Base-by-base conservation (phyloP, 2,113 vertebrate species). In the Condylura cristata region DNA sequence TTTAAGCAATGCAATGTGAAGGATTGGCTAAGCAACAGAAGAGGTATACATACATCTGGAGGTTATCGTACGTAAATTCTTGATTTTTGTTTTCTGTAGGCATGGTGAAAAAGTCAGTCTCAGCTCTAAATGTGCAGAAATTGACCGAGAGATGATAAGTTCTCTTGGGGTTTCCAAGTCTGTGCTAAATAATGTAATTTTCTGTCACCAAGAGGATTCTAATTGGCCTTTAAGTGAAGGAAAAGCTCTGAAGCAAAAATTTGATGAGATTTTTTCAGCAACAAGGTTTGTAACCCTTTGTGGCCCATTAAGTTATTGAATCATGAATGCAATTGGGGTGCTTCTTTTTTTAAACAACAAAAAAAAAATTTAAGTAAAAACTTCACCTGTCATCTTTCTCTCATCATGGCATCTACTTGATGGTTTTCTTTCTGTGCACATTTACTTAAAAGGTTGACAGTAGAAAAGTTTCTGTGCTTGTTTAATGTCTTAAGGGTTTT, bases 191-290 rank as follows among this genome's bases (percentile, higher is more conserved):
- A 98, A 99, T 14, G 99, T 99, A 96, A 99, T 99, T 95, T 99
- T 99, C 97, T 99, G 99, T 96, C 99, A 99, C 96, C 99, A 99
- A 98, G 99, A 99, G 95, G 99, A 99, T 8, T 99, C 99, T 37
- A 99, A 99, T 98, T 99, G 99, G 99, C 99, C 99, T 0, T 97
- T 99, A 46, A 99, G 99, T 79, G 99, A 99, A 97, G 99, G 99
- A 81, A 99, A 99, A 95, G 99, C 99, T 76, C 98, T 99, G 93
- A 99, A 99, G 92, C 99, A 99, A 71, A 99, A 99, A 94, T 99
- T 99, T 97, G 99, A 99, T 98, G 99, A 99, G 81, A 99, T 99
- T 96, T 99, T 99, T 75, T 99, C 99, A 87, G 99, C 99, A 90
- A 99, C 99, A 92, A 99, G 99, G 99, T 99, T 97, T 96, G 97